Evolutionary conservation across 2,797 vertebrate species (phyloP).

Genomic region (Pangasius larnaudii): DNA sequence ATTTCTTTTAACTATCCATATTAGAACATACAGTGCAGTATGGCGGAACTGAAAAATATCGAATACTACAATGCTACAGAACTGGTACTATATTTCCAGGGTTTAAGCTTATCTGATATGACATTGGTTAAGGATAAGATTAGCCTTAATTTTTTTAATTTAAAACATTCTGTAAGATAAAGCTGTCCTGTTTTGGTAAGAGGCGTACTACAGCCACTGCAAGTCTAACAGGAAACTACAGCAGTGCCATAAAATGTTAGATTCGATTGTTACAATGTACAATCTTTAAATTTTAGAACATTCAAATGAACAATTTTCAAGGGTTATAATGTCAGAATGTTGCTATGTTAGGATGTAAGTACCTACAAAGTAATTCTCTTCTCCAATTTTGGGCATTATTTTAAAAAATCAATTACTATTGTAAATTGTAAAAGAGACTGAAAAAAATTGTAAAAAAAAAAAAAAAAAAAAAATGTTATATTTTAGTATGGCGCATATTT

Average conservation of each 20-base stretch:
- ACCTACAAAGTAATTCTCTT: not conserved
- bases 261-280: not conserved
- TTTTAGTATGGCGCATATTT: not conserved
- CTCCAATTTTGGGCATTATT: not conserved
- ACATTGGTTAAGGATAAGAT: not conserved
- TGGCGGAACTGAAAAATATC: not conserved
- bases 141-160: not conserved
- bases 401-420: not conserved
- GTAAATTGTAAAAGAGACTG: not conserved
- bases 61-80: not conserved
- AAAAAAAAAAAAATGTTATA: not conserved
- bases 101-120: not conserved
- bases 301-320: not conserved
- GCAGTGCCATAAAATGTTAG: not conserved
- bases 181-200: not conserved
- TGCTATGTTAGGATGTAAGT: not conserved
- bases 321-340: not conserved
- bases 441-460: no score
- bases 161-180: not conserved
- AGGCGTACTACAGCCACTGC: not conserved
- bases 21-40: not conserved
- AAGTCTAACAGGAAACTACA: not conserved
- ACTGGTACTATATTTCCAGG: not conserved
- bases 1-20: not conserved
- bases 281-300: not conserved